Base-by-base conservation (phyloP, 2,113 vertebrate genomes). In the Mystacornis crossleyi region DNA sequence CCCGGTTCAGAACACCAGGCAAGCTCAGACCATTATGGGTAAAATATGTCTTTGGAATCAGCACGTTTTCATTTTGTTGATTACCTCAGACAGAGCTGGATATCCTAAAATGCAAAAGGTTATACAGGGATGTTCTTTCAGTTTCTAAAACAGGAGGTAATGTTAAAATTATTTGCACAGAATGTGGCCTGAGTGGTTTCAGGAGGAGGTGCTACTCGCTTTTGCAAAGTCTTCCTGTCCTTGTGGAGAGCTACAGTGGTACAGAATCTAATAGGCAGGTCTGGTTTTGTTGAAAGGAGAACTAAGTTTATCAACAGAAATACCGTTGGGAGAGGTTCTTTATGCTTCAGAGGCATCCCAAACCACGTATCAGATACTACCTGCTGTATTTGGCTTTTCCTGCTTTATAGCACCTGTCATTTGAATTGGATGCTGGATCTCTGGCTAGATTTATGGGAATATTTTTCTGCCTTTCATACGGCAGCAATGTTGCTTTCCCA, bases 301-400 rank as follows among this genome's bases (percentile, higher is more conserved):
- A 31, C 26, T 65, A 17, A 71, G 40, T 19, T 90, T 88, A 38
- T 65, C 50, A 70, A 51, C 29, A 96, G 70, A 90, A 94, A 64
- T 70, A 66, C 12, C 6, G 0, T 5, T 71, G 62, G 42, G 54
- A 94, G 58, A 88, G 14, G 26, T 77, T 89, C 62, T 82, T 94
- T 77, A 85, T 78, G 58, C 51, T 82, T 80, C 70, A 64, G 47
- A 45, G 81, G 26, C 66, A 70, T 62, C 79, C 38, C 78, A 93
- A 65, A 66, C 24, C 61, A 42, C 61, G 17, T 73, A 70, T 82
- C 60, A 90, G 64, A 25, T 74, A 81, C 36, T 38, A 81, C 43
- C 79, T 92, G 33, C 55, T 74, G 13, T 73, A 43, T 82, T 45
- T 50, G 81, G 53, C 53, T 94, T 86, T 92, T 86, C 61, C 60